A percentile compares a stretch with the other conserved stretches of the same genome.
These are phyloP conservation scores for Apostichopus californicus DNA, from an alignment of 35 echinoderm and acorn worm genomes.

Conservation along the genomic window DNA sequence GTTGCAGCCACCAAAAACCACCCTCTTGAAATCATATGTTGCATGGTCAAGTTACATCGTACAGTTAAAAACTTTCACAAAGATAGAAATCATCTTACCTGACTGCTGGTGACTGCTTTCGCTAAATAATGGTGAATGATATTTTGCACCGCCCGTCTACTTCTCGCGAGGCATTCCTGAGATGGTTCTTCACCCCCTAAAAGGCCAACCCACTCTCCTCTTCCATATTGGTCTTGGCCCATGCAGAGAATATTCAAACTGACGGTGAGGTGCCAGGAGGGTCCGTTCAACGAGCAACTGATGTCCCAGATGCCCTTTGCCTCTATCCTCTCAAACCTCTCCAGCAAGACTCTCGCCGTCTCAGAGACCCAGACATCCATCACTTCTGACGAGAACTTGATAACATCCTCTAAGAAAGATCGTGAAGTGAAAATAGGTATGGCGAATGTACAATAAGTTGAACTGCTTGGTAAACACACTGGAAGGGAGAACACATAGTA, in stretches of 20 bases:
- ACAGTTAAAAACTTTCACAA: too few species aligned
- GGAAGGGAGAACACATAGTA: too few species aligned
- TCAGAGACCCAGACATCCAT: neutral
- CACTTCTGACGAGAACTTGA: neutral
- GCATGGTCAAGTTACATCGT: too few species aligned
- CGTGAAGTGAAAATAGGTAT: neutral
- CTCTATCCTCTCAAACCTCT: neutral
- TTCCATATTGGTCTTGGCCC: neutral
- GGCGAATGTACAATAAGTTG: neutral
- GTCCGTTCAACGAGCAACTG: neutral
- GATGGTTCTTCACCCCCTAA: neutral
- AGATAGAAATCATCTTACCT: neutral
- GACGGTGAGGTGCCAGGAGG: conserved; percentile 7
- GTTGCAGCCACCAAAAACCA: too few species aligned
- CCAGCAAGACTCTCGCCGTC: neutral
- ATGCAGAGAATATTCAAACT: conserved; percentile 9
- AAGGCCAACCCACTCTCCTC: neutral
- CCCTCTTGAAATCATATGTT: too few species aligned
- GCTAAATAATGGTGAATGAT: neutral
- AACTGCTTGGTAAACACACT: too few species aligned
- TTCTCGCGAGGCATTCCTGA: neutral
- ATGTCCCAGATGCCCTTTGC: neutral
- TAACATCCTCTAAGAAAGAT: neutral
- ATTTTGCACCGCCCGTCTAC: neutral
- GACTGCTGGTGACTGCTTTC: neutral